Percentiles rank a stretch among this genome's conserved stretches.
These are phyloP conservation scores for Acanthosepion pharaonis DNA, from an alignment of 2,888 invertebrate genomes.

Conservation along the genomic window DNA sequence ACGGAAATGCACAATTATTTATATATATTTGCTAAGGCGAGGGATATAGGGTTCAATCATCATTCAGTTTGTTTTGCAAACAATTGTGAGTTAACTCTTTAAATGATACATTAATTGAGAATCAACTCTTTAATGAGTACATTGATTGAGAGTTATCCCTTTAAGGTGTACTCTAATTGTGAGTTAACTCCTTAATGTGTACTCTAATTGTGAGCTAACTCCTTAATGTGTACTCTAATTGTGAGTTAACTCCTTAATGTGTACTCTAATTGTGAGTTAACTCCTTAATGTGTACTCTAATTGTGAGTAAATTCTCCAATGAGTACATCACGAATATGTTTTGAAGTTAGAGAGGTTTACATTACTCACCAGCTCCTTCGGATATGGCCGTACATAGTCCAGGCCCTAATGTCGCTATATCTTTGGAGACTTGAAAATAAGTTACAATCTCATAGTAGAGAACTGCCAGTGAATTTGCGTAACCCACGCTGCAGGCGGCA, in stretches of 20 bases:
- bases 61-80: background rate
- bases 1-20: too few relatives aligned
- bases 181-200: too few relatives aligned
- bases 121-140: background rate
- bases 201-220: too few relatives aligned
- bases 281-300: too few relatives aligned
- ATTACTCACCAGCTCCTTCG: constrained; percentile 39
- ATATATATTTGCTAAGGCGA: too few relatives aligned
- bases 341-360: background rate
- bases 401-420: background rate
- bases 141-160: too few relatives aligned
- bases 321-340: background rate
- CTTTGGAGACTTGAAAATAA: background rate
- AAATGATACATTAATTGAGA: background rate
- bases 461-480: constrained; percentile 15
- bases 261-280: too few relatives aligned
- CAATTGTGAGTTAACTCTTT: background rate
- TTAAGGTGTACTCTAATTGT: too few relatives aligned
- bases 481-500: constrained; percentile 25
- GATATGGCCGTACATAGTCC: constrained; percentile 25
- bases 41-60: background rate
- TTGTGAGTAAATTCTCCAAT: background rate
- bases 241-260: too few relatives aligned
- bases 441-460: background rate
- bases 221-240: too few relatives aligned